Evolutionary conservation across 2,888 invertebrate species (phyloP), one percentile per base, ranked within the genome.

Genomic region (Tipula confusa): DNA sequence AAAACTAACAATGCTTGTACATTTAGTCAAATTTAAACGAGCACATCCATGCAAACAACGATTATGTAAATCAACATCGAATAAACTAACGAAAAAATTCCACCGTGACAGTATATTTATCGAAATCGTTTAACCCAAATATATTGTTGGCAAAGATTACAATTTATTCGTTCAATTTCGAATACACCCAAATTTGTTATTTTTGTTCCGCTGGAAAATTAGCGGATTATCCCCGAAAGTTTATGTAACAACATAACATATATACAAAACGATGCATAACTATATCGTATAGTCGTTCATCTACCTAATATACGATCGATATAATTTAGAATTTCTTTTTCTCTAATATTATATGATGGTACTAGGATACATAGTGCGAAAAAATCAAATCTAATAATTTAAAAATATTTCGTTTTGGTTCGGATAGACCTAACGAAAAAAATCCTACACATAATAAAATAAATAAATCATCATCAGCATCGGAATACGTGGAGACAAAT

Each of bases 391-490:
- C 18, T 24, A 43, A 43, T n/a, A 43, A 43, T n/a, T 43, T 43
- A 43, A 43, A n/a, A 43, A 43, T n/a, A 43, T n/a, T 64, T 64
- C n/a, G n/a, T n/a, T n/a, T n/a, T n/a, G n/a, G n/a, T n/a, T 64
- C n/a, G 6, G 24, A 11, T 64, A 64, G 64, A 24, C 64, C 64
- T 64, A 64, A 24, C 6, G 33, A 18, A 64, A 24, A 64, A 64
- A 64, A 18, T 15, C 9, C 64, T 24, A 64, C 64, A 64, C 24
- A 4, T 4, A 24, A 24, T 24, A 24, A 64, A 64, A 64, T 64
- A 24, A 24, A 64, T 64, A 64, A 64, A 64, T 64, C 64, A 64
- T 64, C 64, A 64, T 64, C 64, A 64, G 64, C 64, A 64, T 64
- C 9, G 24, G 24, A 64, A 64, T 64, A 64, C 64, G 64, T 64